Conservation (phyloP, 2,888 invertebrate genomes). For the Pammene fasciana region DNA sequence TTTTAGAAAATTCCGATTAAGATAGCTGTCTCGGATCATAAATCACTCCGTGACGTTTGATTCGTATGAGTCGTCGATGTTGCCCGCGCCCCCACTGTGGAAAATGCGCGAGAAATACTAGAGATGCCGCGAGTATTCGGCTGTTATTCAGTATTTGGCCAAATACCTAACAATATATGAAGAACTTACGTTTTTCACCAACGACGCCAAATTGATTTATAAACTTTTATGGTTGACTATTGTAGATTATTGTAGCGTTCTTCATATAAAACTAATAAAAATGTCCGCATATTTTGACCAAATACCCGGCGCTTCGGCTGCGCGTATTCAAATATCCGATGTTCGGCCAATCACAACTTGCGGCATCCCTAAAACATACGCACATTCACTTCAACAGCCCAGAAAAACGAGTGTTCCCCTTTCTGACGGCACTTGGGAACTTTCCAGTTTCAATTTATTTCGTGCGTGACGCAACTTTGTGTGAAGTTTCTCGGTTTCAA, state of each 20-base stretch:
- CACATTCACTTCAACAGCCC: constrained; percentile 32
- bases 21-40: constrained; percentile 19
- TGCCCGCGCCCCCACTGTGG: constrained; percentile 6
- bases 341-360: neutral
- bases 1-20: no score
- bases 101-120: constrained; percentile 2
- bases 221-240: no score
- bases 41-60: constrained; percentile 33
- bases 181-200: no score
- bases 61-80: constrained; percentile 32
- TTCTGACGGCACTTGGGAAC: constrained; percentile 27
- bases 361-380: constrained; percentile 19
- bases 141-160: neutral
- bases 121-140: neutral
- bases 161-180: no score
- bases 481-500: constrained; percentile 34
- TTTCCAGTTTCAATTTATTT: constrained; percentile 40
- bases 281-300: no score
- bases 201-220: no score
- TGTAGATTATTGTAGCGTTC: no score
- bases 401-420: constrained; percentile 31
- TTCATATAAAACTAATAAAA: no score
- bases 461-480: constrained; percentile 29
- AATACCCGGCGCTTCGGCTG: neutral
- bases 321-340: neutral